Evolutionary conservation across 2,113 vertebrate species (phyloP), one percentile per base, ranked within the genome.

Genomic region (Oophaga pumilio): DNA sequence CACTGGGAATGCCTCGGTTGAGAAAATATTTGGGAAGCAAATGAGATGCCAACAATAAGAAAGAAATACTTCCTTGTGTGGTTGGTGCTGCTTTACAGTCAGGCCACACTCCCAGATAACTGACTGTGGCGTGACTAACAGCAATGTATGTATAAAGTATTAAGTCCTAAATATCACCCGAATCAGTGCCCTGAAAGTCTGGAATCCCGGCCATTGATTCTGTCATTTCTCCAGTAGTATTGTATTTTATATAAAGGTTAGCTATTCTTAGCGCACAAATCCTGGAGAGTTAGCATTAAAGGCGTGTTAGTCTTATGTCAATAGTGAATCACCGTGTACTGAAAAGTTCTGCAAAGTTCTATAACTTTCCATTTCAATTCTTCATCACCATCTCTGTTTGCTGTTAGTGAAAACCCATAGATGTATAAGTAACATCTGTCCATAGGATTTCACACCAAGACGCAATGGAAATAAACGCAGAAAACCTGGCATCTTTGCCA

Each of bases 11-110:
- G n/a, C 11, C 57, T 82, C n/a, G 66, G 66, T 76, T 87, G 57
- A 76, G 68, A 87, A 82, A 82, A 87, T 87, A 87, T 87, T 87
- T 87, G 22, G 77, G 79, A 82, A 82, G 18, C 82, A 82, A 87
- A 82, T 64, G 5, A 60, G 43, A 74, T 60, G 86, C 86, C 86
- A 87, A 82, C 33, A 82, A 82, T 87, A 87, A 87, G 78, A 86
- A 80, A 59, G 56, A 87, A 87, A 82, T 59, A 74, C 79, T 82
- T 87, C 86, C 79, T 82, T 87, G 86, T 62, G 78, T 87, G 86
- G 79, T 82, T 82, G 64, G 86, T 82, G 56, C 86, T 87, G 86
- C 69, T 87, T 74, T 82, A 87, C 82, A 87, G 8, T 79, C 86
- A 87, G 86, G 86, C 86, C 68, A 52, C 53, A 52, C 56, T 82